Evolutionary conservation across 2,113 vertebrate species (phyloP).

Genomic region (Polypterus bichir): DNA sequence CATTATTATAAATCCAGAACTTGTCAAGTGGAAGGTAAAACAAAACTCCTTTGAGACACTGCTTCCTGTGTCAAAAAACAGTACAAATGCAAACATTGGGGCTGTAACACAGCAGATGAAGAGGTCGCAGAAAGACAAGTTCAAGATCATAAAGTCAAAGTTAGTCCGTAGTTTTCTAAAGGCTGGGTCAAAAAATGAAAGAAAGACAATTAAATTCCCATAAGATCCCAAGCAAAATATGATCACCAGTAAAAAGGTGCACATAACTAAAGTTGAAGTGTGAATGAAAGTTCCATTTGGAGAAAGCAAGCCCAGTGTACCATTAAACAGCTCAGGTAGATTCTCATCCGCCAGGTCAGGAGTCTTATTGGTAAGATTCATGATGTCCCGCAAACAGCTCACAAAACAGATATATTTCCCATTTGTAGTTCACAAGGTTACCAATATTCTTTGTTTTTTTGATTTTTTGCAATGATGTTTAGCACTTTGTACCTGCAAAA

Average conservation of each 20-base stretch:
- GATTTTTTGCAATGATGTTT: no score
- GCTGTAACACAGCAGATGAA: constrained; percentile 83
- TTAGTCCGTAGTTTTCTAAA: constrained; percentile 90
- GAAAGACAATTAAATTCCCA: constrained; percentile 84
- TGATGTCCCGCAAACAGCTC: constrained; percentile 36
- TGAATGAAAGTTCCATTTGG: constrained; percentile 58
- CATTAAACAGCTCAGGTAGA: constrained; percentile 37
- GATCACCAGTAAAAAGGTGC: constrained; percentile 65
- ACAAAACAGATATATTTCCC: constrained; percentile 20
- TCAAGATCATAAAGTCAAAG: constrained; percentile 95
- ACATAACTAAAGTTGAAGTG: constrained; percentile 67
- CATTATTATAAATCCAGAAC: constrained; percentile 87
- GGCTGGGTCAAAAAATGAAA: constrained; percentile 89
- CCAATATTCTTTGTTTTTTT: no score
- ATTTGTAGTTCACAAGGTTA: constrained; percentile 9
- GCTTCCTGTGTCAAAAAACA: constrained; percentile 62
- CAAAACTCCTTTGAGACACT: constrained; percentile 74
- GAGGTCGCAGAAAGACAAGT: constrained; percentile 89
- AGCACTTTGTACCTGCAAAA: no score
- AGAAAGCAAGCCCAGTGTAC: constrained; percentile 25
- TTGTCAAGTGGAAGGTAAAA: constrained; percentile 84
- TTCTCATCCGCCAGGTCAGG: constrained; percentile 42
- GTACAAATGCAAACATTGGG: constrained; percentile 79
- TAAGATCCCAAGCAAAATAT: constrained; percentile 90
- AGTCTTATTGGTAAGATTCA: constrained; percentile 62